Base-by-base conservation (phyloP, 2,113 vertebrate species). In the Poeciliopsis prolifica region DNA sequence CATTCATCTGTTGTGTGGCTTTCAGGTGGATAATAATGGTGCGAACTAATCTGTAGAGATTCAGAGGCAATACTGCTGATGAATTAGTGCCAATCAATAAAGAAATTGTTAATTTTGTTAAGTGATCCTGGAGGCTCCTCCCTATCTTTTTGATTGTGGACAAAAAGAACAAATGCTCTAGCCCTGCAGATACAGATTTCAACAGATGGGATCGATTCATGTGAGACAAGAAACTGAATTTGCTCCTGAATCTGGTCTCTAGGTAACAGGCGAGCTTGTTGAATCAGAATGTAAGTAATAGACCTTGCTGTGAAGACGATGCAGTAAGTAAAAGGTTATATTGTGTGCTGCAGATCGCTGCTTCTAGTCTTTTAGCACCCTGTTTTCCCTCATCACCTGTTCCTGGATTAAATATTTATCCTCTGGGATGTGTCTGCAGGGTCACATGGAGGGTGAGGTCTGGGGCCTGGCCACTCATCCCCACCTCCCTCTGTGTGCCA, bases 371-470 rank as follows among this genome's bases (percentile, higher is more conserved):
- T 35, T 76, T 63, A 26, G 44, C 26, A 26, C 58, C 6, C 6
- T 72, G 33, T 30, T 35, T 33, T 67, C 5, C 24, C 61, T 33
- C 8, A 24, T 74, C 33, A 33, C 12, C 8, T 60, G 51, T 62
- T 75, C n/a, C 4, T 40, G 24, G 65, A 66, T 73, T 0, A 40
- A 67, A 64, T 72, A 69, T 72, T 19, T 3, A 30, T 35, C 5
- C 28, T 31, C 1, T 69, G 73, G 30, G 54, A 12, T 75, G 64
- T 76, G 60, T 82, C 85, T 90, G 26, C 91, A 99, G 98, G 98
- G 98, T 92, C 98, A 99, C 90, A 99, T 99, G 98, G 97, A 99
- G 90, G 97, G 98, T 81, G 98, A 99, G 84, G 98, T 98, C 75
- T 99, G 97, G 96, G 98, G 98, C 89, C 92, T 99, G 91, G 97